These are phyloP conservation scores for Oscheius sp. DNA, from an alignment of 2,888 invertebrate genomes.

Conservation along the genomic window DNA sequence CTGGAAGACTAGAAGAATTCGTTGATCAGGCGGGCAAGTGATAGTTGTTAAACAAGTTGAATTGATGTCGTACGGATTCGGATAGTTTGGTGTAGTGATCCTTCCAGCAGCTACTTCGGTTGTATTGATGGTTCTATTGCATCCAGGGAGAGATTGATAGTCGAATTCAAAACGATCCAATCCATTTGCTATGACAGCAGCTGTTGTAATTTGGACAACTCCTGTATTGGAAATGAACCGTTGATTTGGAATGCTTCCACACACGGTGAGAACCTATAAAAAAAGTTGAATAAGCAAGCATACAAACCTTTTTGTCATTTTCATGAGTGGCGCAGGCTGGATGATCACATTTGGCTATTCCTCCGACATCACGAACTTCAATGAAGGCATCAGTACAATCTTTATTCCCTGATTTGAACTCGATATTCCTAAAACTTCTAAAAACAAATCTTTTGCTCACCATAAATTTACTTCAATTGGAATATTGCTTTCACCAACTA, in stretches of 20 bases:
- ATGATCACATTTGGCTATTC: slow-evolving; percentile 45
- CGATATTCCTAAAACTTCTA: slow-evolving; percentile 38
- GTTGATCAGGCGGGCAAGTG: slow-evolving; percentile 16
- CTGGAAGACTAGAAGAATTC: slow-evolving; percentile 17
- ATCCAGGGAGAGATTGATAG: too few species aligned
- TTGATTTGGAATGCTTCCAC: slow-evolving; percentile 2
- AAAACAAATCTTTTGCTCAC: neutral
- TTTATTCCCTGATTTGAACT: slow-evolving; percentile 33
- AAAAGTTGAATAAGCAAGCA: neutral
- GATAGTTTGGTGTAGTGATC: slow-evolving; percentile 63
- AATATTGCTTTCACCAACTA: slow-evolving; percentile 41
- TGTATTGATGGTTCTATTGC: slow-evolving; percentile 63
- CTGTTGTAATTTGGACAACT: slow-evolving; percentile 48
- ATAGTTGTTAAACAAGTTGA: slow-evolving; percentile 52
- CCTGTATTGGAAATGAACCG: slow-evolving; percentile 47
- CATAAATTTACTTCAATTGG: slow-evolving; percentile 56
- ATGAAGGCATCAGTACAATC: slow-evolving; percentile 45
- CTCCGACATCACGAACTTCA: slow-evolving; percentile 50
- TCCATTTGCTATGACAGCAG: too few species aligned
- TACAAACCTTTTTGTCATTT: slow-evolving; percentile 35
- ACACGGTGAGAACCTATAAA: slow-evolving; percentile 18
- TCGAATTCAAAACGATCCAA: too few species aligned
- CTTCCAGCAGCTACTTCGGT: slow-evolving; percentile 44
- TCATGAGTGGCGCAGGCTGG: slow-evolving; percentile 49
- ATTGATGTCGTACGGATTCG: slow-evolving; percentile 58